Percentiles rank a stretch among this genome's conserved stretches.
Evolutionary conservation across 2,888 invertebrate species (phyloP).

Genomic region (Rhagium mordax): DNA sequence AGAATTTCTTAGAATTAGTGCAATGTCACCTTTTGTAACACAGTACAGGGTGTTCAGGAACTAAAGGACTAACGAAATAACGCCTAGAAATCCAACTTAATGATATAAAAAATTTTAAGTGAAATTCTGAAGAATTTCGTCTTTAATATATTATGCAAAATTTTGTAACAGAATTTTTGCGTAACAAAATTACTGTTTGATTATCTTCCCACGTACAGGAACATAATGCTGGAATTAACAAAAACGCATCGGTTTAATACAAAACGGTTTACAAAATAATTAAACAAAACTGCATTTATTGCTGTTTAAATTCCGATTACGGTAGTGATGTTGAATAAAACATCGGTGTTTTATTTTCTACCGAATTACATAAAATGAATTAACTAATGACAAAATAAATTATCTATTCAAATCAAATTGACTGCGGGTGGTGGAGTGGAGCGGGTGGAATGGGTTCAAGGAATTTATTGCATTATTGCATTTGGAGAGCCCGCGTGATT

Average conservation of each 20-base stretch:
- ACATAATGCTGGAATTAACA: not conserved
- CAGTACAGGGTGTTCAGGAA: too few species aligned
- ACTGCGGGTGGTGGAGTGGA: not conserved
- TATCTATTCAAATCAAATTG: conserved; percentile 17
- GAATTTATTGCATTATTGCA: conserved; percentile 22
- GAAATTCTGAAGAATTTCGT: too few species aligned
- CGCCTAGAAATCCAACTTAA: too few species aligned
- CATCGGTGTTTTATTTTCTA: not conserved
- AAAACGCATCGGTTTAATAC: not conserved
- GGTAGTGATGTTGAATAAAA: not conserved
- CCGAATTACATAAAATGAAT: not conserved
- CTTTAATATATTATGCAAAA: too few species aligned
- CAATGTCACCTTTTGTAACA: too few species aligned
- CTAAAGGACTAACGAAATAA: too few species aligned
- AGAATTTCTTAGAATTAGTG: too few species aligned
- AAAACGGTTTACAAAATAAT: not conserved
- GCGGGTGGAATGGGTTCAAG: not conserved
- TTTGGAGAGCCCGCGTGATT: conserved; percentile 1
- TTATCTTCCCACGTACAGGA: too few species aligned
- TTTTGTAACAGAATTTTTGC: too few species aligned
- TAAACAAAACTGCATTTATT: not conserved
- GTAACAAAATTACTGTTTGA: too few species aligned
- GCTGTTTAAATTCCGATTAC: not conserved
- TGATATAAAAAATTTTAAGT: too few species aligned
- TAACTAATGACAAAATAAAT: conserved; percentile 17